phyloP scores from a whole-genome alignment of 2,113 vertebrate genomes.

The Peromyscus polionotus region DNA sequence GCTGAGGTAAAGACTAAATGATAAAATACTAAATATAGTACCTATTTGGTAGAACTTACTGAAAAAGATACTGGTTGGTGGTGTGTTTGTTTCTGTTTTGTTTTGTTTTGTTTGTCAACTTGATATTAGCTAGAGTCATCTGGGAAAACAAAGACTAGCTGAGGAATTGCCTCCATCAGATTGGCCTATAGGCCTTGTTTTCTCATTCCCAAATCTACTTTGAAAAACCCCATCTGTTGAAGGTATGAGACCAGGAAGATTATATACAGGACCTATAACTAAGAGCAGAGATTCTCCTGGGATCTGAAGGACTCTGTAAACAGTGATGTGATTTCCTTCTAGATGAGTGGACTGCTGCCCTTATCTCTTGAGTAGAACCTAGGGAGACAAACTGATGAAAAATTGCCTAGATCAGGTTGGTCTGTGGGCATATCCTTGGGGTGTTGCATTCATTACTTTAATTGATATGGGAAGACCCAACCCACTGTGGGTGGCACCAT shows the following conservation, averaged over 20 bases:
- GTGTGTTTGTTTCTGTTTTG: neutral
- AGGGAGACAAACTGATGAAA: neutral
- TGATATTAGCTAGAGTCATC: neutral
- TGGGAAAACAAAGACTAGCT: neutral
- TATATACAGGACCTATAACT: accelerated
- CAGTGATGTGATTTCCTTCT: neutral
- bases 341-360: accelerated
- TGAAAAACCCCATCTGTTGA: accelerated
- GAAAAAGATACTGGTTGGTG: neutral
- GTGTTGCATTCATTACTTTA: neutral
- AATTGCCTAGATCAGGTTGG: neutral
- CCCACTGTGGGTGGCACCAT: neutral
- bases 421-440: neutral
- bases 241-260: neutral
- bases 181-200: neutral
- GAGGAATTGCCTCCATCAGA: neutral
- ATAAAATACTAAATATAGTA: neutral
- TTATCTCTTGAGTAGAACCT: too few species aligned
- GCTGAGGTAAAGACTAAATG: neutral
- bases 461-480: neutral
- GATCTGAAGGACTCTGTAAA: too few species aligned
- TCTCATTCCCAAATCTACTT: neutral
- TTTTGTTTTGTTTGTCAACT: neutral
- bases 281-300: neutral
- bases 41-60: neutral